These are phyloP conservation scores for Vicugna pacos DNA, from an alignment of 2,113 vertebrate genomes.

Conservation along the genomic window DNA sequence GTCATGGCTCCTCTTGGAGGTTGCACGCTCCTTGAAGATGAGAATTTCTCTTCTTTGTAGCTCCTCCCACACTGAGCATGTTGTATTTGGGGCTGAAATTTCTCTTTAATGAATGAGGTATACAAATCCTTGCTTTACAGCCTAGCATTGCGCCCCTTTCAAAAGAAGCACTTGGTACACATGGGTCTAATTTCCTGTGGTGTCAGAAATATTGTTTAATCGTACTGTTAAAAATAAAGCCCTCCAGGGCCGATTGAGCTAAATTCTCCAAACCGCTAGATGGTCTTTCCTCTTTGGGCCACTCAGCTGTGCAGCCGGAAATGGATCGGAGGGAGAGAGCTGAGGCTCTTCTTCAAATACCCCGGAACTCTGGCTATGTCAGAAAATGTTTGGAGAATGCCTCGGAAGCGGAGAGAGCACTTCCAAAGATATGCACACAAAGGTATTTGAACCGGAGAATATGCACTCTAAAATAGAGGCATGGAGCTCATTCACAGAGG, in stretches of 20 bases:
- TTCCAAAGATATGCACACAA: not conserved
- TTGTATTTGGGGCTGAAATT: not conserved
- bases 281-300: slow-evolving; percentile 62
- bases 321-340: not conserved
- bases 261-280: slow-evolving; percentile 34
- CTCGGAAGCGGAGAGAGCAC: not conserved
- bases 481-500: not conserved
- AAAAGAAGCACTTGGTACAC: slow-evolving; percentile 26
- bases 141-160: not conserved
- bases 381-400: slow-evolving; percentile 59
- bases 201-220: slow-evolving; percentile 60
- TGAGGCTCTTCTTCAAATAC: not conserved
- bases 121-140: not conserved
- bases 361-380: slow-evolving; percentile 54
- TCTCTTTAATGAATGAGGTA: slow-evolving; percentile 9
- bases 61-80: not conserved
- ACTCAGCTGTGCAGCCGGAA: slow-evolving; percentile 75
- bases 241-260: slow-evolving; percentile 14
- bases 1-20: not conserved
- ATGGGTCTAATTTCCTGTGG: slow-evolving; percentile 37
- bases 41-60: not conserved
- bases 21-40: not conserved
- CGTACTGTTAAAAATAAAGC: slow-evolving; percentile 66
- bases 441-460: not conserved
- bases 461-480: not conserved